Evolutionary conservation across 2,113 vertebrate species (phyloP).

Genomic region (Hemiscyllium ocellatum): DNA sequence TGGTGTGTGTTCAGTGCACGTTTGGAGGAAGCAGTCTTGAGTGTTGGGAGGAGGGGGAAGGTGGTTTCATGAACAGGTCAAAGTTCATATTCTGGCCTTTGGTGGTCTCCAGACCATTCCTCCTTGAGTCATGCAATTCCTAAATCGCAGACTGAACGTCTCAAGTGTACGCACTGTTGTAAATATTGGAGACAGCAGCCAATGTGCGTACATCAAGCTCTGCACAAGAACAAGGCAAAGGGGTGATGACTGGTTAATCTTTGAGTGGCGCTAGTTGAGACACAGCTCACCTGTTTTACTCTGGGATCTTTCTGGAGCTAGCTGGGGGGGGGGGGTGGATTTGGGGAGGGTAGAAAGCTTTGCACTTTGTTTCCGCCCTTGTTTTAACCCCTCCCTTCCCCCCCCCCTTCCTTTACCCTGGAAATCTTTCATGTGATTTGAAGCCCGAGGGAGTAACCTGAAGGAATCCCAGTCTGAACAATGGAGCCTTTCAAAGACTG

Average conservation of each 20-base stretch:
- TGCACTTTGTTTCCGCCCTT: background rate
- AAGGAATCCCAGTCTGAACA: conserved; percentile 16
- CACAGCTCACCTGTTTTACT: background rate
- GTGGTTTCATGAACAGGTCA: background rate
- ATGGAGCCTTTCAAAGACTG: conserved; percentile 12
- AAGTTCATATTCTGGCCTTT: background rate
- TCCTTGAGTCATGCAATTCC: background rate
- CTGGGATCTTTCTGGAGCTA: background rate
- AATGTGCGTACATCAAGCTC: background rate
- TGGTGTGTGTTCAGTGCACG: background rate
- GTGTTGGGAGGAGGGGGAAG: too few relatives aligned
- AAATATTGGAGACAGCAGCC: background rate
- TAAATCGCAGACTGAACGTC: background rate
- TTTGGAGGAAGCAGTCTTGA: background rate
- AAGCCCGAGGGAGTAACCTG: background rate
- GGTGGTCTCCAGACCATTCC: background rate
- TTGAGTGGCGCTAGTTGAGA: background rate
- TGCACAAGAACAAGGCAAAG: background rate
- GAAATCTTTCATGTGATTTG: background rate
- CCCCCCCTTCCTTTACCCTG: too few relatives aligned
- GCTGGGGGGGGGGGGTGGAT: background rate
- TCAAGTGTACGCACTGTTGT: too few relatives aligned
- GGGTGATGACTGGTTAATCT: background rate
- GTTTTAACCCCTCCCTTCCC: background rate
- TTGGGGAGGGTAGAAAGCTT: background rate